These are phyloP conservation scores for Dastarcus helophoroides DNA, from an alignment of 2,888 invertebrate species.

Conservation along the genomic window DNA sequence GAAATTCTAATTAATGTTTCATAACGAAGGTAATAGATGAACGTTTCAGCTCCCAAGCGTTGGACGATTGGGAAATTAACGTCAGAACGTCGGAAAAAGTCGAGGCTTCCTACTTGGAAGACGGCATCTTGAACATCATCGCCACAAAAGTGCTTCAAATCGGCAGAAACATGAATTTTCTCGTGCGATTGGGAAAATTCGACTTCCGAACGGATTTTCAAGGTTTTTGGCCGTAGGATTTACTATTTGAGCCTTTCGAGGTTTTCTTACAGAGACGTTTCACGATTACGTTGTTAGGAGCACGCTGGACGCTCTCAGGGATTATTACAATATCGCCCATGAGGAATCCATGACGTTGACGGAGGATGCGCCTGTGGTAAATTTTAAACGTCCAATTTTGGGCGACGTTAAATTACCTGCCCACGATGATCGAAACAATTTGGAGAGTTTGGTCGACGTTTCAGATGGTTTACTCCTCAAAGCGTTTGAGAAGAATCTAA, in stretches of 20 bases:
- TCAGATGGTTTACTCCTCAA: conserved; percentile 36
- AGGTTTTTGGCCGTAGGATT: too few species aligned
- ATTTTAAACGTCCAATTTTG: conserved; percentile 22
- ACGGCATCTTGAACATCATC: conserved; percentile 28
- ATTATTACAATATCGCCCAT: too few species aligned
- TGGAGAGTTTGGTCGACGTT: conserved; percentile 29
- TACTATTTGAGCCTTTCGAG: conserved; percentile 5
- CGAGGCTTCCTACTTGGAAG: too few species aligned
- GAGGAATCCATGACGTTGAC: too few species aligned
- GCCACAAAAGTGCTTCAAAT: conserved; percentile 27
- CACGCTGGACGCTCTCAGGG: too few species aligned
- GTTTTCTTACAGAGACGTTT: conserved; percentile 5
- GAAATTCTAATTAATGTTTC: too few species aligned
- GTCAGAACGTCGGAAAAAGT: too few species aligned
- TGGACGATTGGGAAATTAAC: too few species aligned
- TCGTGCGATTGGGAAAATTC: conserved; percentile 28
- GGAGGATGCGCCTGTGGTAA: too few species aligned
- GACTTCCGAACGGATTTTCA: conserved; percentile 20
- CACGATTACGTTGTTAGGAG: too few species aligned
- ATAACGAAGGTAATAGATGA: too few species aligned
- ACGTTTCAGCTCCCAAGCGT: too few species aligned
- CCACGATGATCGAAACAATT: conserved; percentile 27
- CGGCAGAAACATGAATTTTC: conserved; percentile 30
- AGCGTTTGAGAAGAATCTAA: conserved; percentile 35
- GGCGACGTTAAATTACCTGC: conserved; percentile 22